Evolutionary conservation across 2,888 invertebrate genomes (phyloP), one percentile per base, ranked within the genome.

Genomic region (Kuschelorhynchus macadamiae): DNA sequence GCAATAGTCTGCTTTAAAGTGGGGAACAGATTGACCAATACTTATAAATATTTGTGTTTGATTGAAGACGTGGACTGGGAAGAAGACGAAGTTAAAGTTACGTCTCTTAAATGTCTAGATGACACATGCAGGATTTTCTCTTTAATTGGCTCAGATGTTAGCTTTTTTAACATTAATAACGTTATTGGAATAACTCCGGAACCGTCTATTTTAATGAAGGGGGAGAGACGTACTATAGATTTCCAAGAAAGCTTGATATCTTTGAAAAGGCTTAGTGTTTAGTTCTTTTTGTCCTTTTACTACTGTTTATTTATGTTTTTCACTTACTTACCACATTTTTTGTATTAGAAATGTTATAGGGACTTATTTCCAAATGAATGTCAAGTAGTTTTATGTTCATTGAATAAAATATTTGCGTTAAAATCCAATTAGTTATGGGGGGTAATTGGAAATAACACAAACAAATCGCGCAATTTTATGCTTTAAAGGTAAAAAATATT

Each of bases 381-480:
- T 25, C 4, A 25, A 25, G 3, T 25, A 25, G 25, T 25, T 25
- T 25, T 25, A 25, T 5, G 25, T 36, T 36, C 11, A 36, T n/a
- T 36, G 36, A 36, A 36, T 36, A 36, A 36, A 36, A 36, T 36
- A 7, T 25, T 25, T 25, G 25, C 25, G 25, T 25, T 25, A 25
- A 3, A 25, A 25, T 25, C 25, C 25, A 4, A 36, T 36, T 36
- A 36, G n/a, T 36, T 11, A 36, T 36, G 36, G 36, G 36, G n/a
- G 36, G 36, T 36, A 36, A 36, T 36, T 36, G 36, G 36, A 36
- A 36, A 36, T n/a, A 11, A 36, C 25, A 36, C 36, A 36, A 25
- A 25, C 25, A 25, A 25, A 25, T 25, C 25, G 25, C 4, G 25
- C 25, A 25, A 25, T 25, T 25, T 25, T 25, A 25, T 7, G 7